Evolutionary conservation across 2,888 invertebrate genomes (phyloP).

Genomic region (Lumbricus terrestris): DNA sequence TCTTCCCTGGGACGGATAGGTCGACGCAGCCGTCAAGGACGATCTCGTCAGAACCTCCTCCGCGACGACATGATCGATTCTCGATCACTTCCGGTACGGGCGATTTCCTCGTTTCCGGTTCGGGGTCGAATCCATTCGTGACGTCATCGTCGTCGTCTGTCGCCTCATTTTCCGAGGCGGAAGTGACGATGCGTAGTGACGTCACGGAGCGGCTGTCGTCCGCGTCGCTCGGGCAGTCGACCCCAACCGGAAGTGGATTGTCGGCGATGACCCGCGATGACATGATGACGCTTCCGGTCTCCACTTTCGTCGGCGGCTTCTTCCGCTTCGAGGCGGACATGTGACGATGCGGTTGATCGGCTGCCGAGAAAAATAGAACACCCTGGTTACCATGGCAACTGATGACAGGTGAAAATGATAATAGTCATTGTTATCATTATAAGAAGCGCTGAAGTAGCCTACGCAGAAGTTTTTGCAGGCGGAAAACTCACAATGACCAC

Average conservation of each 20-base stretch:
- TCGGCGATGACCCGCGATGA: neutral
- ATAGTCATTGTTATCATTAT: too few relatives aligned
- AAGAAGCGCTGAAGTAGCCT: too few relatives aligned
- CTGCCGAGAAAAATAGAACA: neutral
- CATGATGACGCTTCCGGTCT: neutral
- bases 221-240: neutral
- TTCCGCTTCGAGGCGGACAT: slow-evolving; percentile 3
- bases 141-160: neutral
- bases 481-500: too few relatives aligned
- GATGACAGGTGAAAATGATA: too few relatives aligned
- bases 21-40: slow-evolving; percentile 5
- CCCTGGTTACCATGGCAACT: too few relatives aligned
- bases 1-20: neutral
- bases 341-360: neutral
- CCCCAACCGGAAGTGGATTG: neutral
- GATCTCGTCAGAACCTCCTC: neutral
- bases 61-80: neutral
- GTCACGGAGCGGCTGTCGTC: neutral
- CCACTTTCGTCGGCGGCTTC: neutral
- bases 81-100: neutral
- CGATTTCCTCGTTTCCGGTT: neutral
- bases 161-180: neutral
- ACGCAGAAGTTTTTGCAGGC: too few relatives aligned
- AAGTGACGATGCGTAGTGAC: slow-evolving; percentile 6
- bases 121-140: neutral